A percentile compares a stretch with the other conserved stretches of the same genome.
These are phyloP conservation scores for Alces alces DNA, from an alignment of 2,113 vertebrate species.

Conservation along the genomic window DNA sequence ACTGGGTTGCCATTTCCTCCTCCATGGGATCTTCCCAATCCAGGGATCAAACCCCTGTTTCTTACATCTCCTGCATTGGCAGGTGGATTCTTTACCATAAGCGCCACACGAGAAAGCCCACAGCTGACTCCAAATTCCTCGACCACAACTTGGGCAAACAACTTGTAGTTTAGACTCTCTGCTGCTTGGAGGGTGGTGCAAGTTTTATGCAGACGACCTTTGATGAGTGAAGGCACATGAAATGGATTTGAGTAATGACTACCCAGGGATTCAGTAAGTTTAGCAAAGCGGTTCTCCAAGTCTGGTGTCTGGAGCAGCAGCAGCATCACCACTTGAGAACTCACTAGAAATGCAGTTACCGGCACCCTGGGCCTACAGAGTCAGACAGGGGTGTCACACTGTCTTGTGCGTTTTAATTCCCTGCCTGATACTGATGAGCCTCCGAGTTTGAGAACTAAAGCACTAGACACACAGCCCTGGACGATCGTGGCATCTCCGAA, in stretches of 20 bases:
- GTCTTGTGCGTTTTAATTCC: neutral
- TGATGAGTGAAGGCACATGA: neutral
- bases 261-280: neutral
- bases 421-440: neutral
- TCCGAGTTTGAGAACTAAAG: neutral
- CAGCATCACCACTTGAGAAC: neutral
- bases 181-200: neutral
- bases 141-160: neutral
- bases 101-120: neutral
- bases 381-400: neutral
- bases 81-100: neutral
- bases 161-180: neutral
- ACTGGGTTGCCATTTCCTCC: neutral
- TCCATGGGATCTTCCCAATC: neutral
- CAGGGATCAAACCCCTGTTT: neutral
- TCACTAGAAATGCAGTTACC: neutral
- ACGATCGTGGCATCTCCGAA: neutral
- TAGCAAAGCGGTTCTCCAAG: neutral
- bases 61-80: neutral
- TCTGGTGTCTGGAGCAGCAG: neutral
- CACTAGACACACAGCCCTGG: neutral
- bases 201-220: neutral
- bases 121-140: neutral
- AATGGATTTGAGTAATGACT: neutral
- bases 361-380: fast-evolving